phyloP scores from a whole-genome alignment of 2,888 invertebrate species.

The Drosophila prolongata region DNA sequence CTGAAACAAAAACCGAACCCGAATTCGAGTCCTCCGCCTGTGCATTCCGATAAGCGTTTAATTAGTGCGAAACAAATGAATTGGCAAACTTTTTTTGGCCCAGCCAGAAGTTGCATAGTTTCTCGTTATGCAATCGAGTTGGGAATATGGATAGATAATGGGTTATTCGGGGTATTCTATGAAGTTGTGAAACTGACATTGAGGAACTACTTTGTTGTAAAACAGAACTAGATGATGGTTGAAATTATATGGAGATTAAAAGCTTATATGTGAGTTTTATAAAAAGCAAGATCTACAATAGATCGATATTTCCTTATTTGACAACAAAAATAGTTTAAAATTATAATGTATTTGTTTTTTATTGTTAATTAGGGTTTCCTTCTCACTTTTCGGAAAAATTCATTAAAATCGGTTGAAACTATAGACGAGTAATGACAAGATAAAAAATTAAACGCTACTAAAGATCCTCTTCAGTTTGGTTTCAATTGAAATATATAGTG shows the following conservation, averaged over 20 bases:
- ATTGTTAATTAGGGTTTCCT: no score
- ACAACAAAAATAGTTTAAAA: no score
- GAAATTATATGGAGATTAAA: background rate
- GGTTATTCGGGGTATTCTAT: constrained; percentile 7
- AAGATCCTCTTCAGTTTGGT: background rate
- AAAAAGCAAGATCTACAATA: no score
- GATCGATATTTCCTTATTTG: no score
- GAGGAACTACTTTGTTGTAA: background rate
- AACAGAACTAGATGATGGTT: background rate
- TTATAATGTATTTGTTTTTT: no score
- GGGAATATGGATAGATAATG: constrained; percentile 19
- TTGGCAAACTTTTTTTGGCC: constrained; percentile 34
- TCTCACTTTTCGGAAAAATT: no score
- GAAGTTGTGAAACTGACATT: background rate
- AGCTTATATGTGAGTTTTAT: no score
- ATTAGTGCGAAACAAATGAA: constrained; percentile 48
- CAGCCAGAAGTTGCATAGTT: constrained; percentile 10
- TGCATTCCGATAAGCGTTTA: constrained; percentile 43
- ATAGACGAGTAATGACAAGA: no score
- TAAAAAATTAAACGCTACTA: background rate
- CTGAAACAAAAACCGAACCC: background rate
- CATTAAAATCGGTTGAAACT: no score
- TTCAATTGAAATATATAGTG: background rate
- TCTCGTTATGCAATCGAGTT: constrained; percentile 11
- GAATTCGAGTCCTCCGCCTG: constrained; percentile 11